phyloP scores from a whole-genome alignment of 2,113 vertebrate genomes.

The Kryptolebias marmoratus region DNA sequence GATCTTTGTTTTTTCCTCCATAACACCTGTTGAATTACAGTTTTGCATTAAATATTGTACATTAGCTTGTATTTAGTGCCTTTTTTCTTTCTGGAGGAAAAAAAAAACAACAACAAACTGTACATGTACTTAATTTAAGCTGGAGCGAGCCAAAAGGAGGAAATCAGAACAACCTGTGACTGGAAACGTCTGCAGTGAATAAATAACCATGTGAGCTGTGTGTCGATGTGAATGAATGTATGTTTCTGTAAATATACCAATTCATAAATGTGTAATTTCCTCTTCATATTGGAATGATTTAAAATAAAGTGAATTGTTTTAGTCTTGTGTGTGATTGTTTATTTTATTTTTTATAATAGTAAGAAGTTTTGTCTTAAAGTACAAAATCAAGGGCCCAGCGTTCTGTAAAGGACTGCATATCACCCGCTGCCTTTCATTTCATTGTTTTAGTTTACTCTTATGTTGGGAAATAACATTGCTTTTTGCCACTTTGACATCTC shows the following conservation, averaged over 20 bases:
- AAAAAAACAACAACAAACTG: constrained; percentile 9
- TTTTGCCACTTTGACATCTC: too few relatives aligned
- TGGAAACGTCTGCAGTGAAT: constrained; percentile 41
- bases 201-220: constrained; percentile 47
- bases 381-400: too few relatives aligned
- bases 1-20: constrained; percentile 28
- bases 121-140: constrained; percentile 9
- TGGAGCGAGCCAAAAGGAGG: constrained; percentile 12
- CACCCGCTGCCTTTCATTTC: too few relatives aligned
- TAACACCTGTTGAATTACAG: constrained; percentile 10
- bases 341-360: not conserved
- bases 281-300: constrained; percentile 57
- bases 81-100: constrained; percentile 7
- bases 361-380: too few relatives aligned
- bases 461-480: too few relatives aligned
- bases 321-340: not conserved
- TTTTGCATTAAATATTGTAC: constrained; percentile 17
- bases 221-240: constrained; percentile 43
- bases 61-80: constrained; percentile 50
- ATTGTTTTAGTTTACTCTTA: too few relatives aligned
- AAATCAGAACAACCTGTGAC: constrained; percentile 33
- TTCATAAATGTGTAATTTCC: constrained; percentile 51
- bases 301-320: constrained; percentile 40
- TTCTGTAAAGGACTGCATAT: too few relatives aligned
- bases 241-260: constrained; percentile 56